phyloP scores from a whole-genome alignment of 2,113 vertebrate species.

The Microtus oregoni region DNA sequence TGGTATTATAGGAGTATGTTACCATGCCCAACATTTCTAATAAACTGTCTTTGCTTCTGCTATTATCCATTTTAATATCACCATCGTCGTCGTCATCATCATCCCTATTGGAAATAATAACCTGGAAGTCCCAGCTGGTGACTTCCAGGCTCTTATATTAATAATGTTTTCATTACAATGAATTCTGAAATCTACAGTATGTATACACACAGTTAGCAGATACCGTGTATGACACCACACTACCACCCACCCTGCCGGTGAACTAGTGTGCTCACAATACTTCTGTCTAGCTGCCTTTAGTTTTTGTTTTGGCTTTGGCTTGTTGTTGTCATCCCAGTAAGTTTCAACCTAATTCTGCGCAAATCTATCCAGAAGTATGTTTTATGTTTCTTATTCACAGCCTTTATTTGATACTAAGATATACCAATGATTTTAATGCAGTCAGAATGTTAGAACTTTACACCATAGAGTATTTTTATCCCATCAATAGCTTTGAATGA shows the following conservation, averaged over 20 bases:
- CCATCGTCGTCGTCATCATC: too few relatives aligned
- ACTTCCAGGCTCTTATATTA: neutral
- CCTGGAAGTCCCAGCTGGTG: neutral
- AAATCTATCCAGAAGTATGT: constrained; percentile 17
- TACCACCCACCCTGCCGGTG: neutral
- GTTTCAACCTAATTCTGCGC: neutral
- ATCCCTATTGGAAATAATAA: neutral
- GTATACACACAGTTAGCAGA: too few relatives aligned
- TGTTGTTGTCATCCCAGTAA: neutral
- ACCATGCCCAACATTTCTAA: neutral
- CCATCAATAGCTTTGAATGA: constrained; percentile 50
- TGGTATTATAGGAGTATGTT: neutral
- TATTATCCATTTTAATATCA: too few relatives aligned
- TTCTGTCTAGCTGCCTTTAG: neutral
- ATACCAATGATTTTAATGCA: neutral
- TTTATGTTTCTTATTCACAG: neutral
- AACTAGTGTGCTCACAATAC: neutral
- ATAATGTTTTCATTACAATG: neutral
- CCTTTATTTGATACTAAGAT: constrained; percentile 53
- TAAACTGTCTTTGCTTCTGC: neutral
- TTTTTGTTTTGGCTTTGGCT: neutral
- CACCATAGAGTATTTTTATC: neutral
- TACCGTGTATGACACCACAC: neutral
- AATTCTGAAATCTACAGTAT: neutral
- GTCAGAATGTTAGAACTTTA: constrained; percentile 37